Percentiles rank a stretch among this genome's conserved stretches.
phyloP scores from a whole-genome alignment of 2,113 vertebrate genomes.

The Panthera leo region DNA sequence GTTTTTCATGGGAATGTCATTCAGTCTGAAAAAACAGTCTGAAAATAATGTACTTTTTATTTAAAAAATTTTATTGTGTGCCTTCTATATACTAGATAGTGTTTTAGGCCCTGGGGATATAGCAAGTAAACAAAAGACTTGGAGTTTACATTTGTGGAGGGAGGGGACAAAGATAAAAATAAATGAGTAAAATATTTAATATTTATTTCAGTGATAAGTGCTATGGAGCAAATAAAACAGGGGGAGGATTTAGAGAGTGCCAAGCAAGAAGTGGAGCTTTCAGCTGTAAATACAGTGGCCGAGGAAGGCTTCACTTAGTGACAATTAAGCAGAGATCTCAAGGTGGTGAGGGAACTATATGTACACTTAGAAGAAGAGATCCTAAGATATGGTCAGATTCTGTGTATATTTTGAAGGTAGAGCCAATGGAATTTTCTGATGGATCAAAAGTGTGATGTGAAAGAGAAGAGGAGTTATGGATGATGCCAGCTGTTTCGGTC shows the following conservation, averaged over 20 bases:
- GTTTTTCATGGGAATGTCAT: background rate
- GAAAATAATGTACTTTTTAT: background rate
- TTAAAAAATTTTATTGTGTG: background rate
- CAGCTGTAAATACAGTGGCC: background rate
- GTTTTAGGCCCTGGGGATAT: background rate
- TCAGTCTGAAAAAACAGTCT: background rate
- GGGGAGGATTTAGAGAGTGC: background rate
- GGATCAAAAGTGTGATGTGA: background rate
- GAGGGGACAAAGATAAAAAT: background rate
- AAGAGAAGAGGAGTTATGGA: background rate
- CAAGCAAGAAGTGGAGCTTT: background rate
- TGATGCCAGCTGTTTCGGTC: background rate
- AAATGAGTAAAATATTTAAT: background rate
- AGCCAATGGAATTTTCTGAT: background rate
- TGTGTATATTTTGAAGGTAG: conserved; percentile 39
- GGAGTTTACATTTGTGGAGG: conserved; percentile 24
- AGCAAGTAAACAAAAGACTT: conserved; percentile 37
- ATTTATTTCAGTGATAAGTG: background rate
- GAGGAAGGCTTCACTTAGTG: background rate
- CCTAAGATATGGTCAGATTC: background rate
- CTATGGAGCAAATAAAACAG: background rate
- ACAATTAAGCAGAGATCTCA: background rate
- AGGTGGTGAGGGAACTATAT: background rate
- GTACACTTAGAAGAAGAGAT: background rate
- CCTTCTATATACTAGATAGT: background rate